Conservation (phyloP, 2,797 vertebrate genomes). For the Sebastes nivosus region DNA sequence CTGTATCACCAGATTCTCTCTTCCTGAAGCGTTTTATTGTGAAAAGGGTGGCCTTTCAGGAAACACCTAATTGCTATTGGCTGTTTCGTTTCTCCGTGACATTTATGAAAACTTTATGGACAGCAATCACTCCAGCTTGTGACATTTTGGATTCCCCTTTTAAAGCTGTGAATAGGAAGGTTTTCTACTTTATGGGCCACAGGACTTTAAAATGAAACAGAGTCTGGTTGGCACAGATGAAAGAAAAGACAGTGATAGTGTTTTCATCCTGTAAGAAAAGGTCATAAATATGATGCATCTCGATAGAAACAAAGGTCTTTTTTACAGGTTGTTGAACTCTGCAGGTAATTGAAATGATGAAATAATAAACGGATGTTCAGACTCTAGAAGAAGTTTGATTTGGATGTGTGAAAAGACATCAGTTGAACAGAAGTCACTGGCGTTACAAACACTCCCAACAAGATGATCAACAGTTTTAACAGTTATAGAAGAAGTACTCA, state of each 20-base stretch:
- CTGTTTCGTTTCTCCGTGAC: constrained; percentile 65
- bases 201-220: constrained; percentile 49
- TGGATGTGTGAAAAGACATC: too few relatives aligned
- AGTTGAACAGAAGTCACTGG: too few relatives aligned
- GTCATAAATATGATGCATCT: constrained; percentile 72
- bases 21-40: constrained; percentile 15
- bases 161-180: constrained; percentile 67
- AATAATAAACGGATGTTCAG: background rate
- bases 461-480: too few relatives aligned
- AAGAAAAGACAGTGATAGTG: constrained; percentile 42
- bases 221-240: constrained; percentile 73
- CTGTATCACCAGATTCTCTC: background rate
- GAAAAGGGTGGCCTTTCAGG: constrained; percentile 53
- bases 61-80: constrained; percentile 62
- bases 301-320: constrained; percentile 28
- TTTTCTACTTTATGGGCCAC: constrained; percentile 50
- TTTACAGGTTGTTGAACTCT: constrained; percentile 20
- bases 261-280: constrained; percentile 80
- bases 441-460: too few relatives aligned
- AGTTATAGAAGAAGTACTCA: background rate
- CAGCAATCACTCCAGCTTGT: constrained; percentile 61
- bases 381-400: too few relatives aligned
- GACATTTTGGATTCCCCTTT: constrained; percentile 79
- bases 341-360: constrained; percentile 34
- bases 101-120: constrained; percentile 82